Evolutionary conservation across 2,113 vertebrate genomes (phyloP), one percentile per base, ranked within the genome.

Genomic region (Columba janthina): DNA sequence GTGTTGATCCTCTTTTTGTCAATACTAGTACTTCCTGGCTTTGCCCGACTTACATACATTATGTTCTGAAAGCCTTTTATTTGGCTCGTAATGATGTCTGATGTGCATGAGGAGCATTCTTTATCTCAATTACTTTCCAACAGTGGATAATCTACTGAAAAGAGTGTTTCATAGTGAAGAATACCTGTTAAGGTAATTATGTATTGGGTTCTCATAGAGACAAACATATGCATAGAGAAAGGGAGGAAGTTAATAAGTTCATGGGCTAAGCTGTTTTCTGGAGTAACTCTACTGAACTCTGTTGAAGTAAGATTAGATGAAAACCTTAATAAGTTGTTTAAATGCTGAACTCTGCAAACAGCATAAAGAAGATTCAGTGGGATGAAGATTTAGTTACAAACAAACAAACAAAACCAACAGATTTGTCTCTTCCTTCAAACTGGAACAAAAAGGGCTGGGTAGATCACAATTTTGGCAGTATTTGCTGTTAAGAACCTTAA

Each of bases 401-500:
- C 61, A 81, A 82, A 21, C 4, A 32, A 83, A 80, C 61, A 81
- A 82, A 21, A 3, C 2, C 51, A 85, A 71, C 66, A 92, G 58
- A 88, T 88, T 80, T 93, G 48, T 90, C 89, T 88, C 62, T 96
- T 94, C 85, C 66, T 96, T 92, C 71, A 83, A 65, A 88, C 8
- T 88, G 60, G 83, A 95, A 93, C 72, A 93, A 81, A 90, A 95
- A 88, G 42, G 64, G 67, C 50, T 71, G 57, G 15, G 25, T 46
- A 86, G 54, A 57, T 65, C 44, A 84, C 72, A 88, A 24, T 91
- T 86, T 90, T 96, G 87, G 84, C 72, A 84, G 51, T 53, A 38
- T 60, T 78, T 81, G 32, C 24, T n/a, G 25, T 79, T 76, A 77
- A 64, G 64, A 90, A 83, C 36, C 51, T 76, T 81, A 67, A 81